Evolutionary conservation across 2,888 invertebrate species (phyloP).

Genomic region (Anarsia innoxiella): DNA sequence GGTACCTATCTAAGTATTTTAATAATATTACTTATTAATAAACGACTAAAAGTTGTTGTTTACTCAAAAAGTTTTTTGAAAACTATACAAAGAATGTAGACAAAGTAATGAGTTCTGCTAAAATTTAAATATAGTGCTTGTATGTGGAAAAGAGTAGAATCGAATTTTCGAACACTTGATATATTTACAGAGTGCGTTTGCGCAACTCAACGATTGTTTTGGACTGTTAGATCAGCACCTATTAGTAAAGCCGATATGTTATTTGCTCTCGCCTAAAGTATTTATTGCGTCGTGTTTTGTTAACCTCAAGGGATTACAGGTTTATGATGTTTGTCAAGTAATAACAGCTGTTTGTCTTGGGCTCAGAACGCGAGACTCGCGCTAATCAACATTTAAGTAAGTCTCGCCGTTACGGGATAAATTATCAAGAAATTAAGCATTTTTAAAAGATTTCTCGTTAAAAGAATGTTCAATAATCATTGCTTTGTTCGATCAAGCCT

Average conservation of each 20-base stretch:
- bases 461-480: no score
- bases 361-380: conserved; percentile 16
- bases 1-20: no score
- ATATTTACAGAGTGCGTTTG: conserved; percentile 43
- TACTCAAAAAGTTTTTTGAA: no score
- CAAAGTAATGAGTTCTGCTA: no score
- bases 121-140: no score
- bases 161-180: conserved; percentile 34
- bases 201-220: conserved; percentile 49
- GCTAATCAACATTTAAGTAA: conserved; percentile 7
- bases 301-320: conserved; percentile 70
- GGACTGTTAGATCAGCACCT: conserved; percentile 55
- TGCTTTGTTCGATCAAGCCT: no score
- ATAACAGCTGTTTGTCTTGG: conserved; percentile 56
- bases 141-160: no score
- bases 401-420: not conserved
- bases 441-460: no score
- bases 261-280: conserved; percentile 56
- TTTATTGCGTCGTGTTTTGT: conserved; percentile 65
- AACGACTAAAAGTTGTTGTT: no score
- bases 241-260: conserved; percentile 51
- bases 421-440: not conserved
- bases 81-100: no score
- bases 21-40: no score
- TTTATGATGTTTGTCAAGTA: conserved; percentile 62